Conservation (phyloP, 2,113 vertebrate genomes). For the Petrocephalus microphthalmus region DNA sequence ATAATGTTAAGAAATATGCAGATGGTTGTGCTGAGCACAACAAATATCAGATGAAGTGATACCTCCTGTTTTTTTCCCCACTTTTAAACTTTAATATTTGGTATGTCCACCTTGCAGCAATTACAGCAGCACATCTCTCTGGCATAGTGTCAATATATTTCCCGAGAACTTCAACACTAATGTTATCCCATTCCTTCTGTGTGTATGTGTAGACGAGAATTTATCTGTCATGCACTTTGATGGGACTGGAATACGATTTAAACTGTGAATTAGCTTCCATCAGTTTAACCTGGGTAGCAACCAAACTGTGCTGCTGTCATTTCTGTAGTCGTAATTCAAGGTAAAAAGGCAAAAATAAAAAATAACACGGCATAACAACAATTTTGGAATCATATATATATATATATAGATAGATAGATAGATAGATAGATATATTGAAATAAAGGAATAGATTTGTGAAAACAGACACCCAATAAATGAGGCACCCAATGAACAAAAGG, state of each 20-base stretch:
- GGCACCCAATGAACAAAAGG: constrained; percentile 5
- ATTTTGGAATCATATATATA: constrained; percentile 68
- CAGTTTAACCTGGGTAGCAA: constrained; percentile 86
- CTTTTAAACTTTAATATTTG: too few species aligned
- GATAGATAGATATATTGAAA: background rate
- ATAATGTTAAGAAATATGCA: too few species aligned
- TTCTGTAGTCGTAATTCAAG: constrained; percentile 62
- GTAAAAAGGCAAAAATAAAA: constrained; percentile 80
- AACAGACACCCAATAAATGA: constrained; percentile 40
- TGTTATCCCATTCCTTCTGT: too few species aligned
- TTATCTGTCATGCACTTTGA: constrained; percentile 64
- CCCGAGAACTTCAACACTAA: too few species aligned
- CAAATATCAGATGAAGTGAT: too few species aligned
- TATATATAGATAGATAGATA: background rate
- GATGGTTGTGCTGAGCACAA: too few species aligned
- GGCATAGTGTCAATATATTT: too few species aligned
- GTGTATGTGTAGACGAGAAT: constrained; percentile 42
- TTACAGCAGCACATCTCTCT: too few species aligned
- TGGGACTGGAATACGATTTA: constrained; percentile 72
- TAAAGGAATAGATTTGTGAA: constrained; percentile 37
- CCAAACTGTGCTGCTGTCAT: constrained; percentile 78
- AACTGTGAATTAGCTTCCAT: constrained; percentile 87
- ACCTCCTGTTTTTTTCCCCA: too few species aligned
- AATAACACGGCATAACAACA: constrained; percentile 66
- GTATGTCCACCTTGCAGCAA: too few species aligned